Percentiles rank a stretch among this genome's conserved stretches.
Evolutionary conservation across 2,888 invertebrate genomes (phyloP).

Genomic region (Baronia brevicornis): DNA sequence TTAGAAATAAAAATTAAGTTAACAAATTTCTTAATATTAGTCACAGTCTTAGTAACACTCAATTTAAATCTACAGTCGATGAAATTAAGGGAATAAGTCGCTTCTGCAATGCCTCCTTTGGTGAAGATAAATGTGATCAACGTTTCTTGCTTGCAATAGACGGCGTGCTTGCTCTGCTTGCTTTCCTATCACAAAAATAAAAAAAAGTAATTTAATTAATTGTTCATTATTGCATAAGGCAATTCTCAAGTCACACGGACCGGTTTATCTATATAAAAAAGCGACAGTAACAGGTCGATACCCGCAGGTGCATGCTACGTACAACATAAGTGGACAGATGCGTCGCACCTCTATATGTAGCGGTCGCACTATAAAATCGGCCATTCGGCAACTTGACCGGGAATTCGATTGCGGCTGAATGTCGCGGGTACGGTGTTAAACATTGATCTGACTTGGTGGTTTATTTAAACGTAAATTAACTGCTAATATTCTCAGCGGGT

Average conservation of each 20-base stretch:
- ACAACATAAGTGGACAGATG: conserved; percentile 44
- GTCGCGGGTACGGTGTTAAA: conserved; percentile 8
- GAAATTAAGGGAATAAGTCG: too few relatives aligned
- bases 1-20: too few relatives aligned
- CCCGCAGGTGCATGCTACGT: conserved; percentile 53
- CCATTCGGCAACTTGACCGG: conserved; percentile 13
- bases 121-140: too few relatives aligned
- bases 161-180: too few relatives aligned
- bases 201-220: background rate
- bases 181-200: too few relatives aligned
- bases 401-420: conserved; percentile 13
- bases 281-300: conserved; percentile 59
- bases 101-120: too few relatives aligned
- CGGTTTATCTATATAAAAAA: conserved; percentile 56
- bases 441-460: conserved; percentile 7
- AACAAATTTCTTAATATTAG: too few relatives aligned
- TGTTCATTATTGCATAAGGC: conserved; percentile 23
- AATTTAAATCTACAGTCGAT: too few relatives aligned
- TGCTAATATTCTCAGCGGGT: too few relatives aligned
- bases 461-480: conserved; percentile 8
- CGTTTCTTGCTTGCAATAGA: too few relatives aligned
- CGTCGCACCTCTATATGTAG: conserved; percentile 22
- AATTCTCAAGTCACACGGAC: conserved; percentile 33
- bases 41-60: too few relatives aligned
- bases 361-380: conserved; percentile 10